Evolutionary conservation across 2,888 invertebrate genomes (phyloP), one percentile per base, ranked within the genome.

Genomic region (Carabus problematicus): DNA sequence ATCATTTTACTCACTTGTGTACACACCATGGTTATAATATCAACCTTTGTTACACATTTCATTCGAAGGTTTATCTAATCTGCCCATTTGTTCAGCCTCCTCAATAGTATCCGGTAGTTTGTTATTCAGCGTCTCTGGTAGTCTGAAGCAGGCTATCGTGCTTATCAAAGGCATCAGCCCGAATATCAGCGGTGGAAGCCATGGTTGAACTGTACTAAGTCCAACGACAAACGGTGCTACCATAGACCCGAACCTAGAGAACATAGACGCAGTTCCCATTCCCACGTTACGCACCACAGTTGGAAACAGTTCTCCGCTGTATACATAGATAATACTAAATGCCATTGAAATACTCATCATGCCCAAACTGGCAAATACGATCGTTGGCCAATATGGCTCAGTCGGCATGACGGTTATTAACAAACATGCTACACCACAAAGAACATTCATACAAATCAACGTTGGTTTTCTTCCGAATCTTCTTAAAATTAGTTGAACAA

Each of bases 271-370:
- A 1, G 92, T 84, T 0, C 96, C 96, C 68, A 96, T 89, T 0
- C 94, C 95, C 49, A 92, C 89, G 77, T 95, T 95, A 19, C 96
- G 85, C 0, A 95, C 89, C 1, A 94, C 91, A 0, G 96, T 96
- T 0, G 96, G 96, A 79, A 94, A 95, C 11, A 95, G 80, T 82
- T 96, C 96, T 0, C 94, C 93, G 0, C 92, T 91, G 80, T 92
- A 96, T n/a, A 96, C 85, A 79, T 95, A 97, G 3, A 92, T 91
- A 1, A 92, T 91, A 1, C 94, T 91, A 78, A 95, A 97, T 0
- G 91, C 88, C 49, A 94, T 88, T 12, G 93, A 91, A 80, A 93
- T 89, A 8, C 94, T 93, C 77, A 92, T 90, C 71, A 89, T 0
- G 91, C 93, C 55, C 89, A 79, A 72, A 91, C 88, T 45, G 92